These are phyloP conservation scores for Grus americana DNA, from an alignment of 2,113 vertebrate species.

Conservation along the genomic window DNA sequence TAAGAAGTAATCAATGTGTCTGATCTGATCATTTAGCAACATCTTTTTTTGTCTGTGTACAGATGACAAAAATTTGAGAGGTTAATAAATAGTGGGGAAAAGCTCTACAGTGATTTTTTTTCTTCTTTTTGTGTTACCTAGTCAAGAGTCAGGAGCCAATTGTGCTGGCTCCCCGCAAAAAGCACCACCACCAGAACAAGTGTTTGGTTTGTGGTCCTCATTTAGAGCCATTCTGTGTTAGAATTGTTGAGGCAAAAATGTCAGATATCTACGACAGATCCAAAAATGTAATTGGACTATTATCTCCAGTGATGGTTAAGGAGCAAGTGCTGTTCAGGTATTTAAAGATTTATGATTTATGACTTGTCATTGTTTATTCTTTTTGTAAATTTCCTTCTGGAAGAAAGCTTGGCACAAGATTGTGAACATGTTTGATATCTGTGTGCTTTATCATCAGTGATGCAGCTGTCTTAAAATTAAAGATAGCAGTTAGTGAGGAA, in stretches of 20 bases:
- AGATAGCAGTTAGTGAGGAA: constrained; percentile 25
- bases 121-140: neutral
- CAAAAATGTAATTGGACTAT: neutral
- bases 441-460: neutral
- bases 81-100: constrained; percentile 44
- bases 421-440: constrained; percentile 13
- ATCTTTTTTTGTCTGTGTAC: neutral
- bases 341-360: constrained; percentile 29
- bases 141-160: neutral
- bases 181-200: neutral
- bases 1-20: constrained; percentile 53
- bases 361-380: constrained; percentile 48
- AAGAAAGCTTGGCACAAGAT: neutral
- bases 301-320: neutral
- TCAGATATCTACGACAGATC: neutral
- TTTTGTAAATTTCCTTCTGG: constrained; percentile 12
- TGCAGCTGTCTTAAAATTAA: constrained; percentile 37
- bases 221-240: constrained; percentile 17
- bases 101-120: neutral
- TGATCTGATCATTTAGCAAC: constrained; percentile 25
- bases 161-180: neutral
- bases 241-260: constrained; percentile 21
- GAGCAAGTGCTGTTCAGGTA: neutral
- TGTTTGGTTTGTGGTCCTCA: neutral
- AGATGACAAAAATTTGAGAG: constrained; percentile 28